A percentile compares a stretch with the other conserved stretches of the same genome.
These are phyloP conservation scores for Gortyna flavago DNA, from an alignment of 2,888 invertebrate species.

Conservation along the genomic window DNA sequence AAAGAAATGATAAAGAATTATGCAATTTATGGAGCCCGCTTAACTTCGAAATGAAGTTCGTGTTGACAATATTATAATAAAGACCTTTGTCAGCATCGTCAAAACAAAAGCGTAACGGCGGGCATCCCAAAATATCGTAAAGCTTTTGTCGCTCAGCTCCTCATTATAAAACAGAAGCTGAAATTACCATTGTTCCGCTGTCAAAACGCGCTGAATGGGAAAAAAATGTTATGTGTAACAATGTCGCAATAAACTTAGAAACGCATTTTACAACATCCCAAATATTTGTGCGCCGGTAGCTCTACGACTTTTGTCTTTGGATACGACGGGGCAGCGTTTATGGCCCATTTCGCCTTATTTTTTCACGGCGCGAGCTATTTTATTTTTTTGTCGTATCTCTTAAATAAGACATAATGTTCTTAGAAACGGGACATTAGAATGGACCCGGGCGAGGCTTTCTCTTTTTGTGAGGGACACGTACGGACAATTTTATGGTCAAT, in stretches of 20 bases:
- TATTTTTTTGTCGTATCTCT: constrained; percentile 86
- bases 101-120: constrained; percentile 69
- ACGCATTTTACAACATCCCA: constrained; percentile 83
- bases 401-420: constrained; percentile 90
- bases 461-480: constrained; percentile 87
- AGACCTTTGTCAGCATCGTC: constrained; percentile 53
- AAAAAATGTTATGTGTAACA: constrained; percentile 82
- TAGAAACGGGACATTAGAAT: constrained; percentile 88
- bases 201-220: constrained; percentile 83
- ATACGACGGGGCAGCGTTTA: constrained; percentile 78
- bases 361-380: constrained; percentile 82
- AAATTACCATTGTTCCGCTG: constrained; percentile 83
- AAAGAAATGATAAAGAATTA: constrained; percentile 43
- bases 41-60: constrained; percentile 50
- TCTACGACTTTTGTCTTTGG: constrained; percentile 85
- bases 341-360: constrained; percentile 86
- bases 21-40: constrained; percentile 48
- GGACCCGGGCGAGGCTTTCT: constrained; percentile 83
- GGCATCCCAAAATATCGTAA: constrained; percentile 68
- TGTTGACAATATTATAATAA: constrained; percentile 61
- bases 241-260: constrained; percentile 85
- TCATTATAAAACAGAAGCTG: constrained; percentile 85
- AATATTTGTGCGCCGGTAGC: constrained; percentile 86
- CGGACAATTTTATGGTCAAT: constrained; percentile 88
- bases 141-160: constrained; percentile 74